Percentiles rank a stretch among this genome's conserved stretches.
phyloP scores from a whole-genome alignment of 2,797 vertebrate genomes.

The Tamandua tetradactyla region DNA sequence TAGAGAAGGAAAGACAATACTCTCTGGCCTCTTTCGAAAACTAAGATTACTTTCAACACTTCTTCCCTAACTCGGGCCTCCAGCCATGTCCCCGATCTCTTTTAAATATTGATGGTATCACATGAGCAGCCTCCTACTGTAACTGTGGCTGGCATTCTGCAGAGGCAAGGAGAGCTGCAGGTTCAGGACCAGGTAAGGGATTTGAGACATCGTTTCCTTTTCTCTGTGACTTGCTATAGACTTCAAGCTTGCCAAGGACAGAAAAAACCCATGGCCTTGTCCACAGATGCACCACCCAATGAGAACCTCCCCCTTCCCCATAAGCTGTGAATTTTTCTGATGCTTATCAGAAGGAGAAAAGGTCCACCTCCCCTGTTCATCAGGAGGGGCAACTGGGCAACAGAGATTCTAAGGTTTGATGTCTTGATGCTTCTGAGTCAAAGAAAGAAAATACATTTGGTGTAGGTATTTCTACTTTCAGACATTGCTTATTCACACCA shows the following conservation, averaged over 20 bases:
- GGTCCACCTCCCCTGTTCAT: not conserved
- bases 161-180: constrained; percentile 52
- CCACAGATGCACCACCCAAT: not conserved
- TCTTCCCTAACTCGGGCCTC: not conserved
- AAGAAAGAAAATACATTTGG: not conserved
- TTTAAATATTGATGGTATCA: constrained; percentile 62
- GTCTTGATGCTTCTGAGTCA: not conserved
- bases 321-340: not conserved
- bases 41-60: constrained; percentile 55
- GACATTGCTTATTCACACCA: not conserved
- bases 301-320: not conserved
- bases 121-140: not conserved
- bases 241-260: constrained; percentile 45
- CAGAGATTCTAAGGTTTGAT: not conserved
- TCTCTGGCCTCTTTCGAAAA: constrained; percentile 65
- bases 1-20: constrained; percentile 81
- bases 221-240: not conserved
- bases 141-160: constrained; percentile 36
- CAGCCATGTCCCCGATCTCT: not conserved
- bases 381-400: not conserved
- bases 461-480: not conserved
- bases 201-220: not conserved
- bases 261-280: not conserved
- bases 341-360: not conserved
- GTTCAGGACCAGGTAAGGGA: constrained; percentile 83